Base-by-base conservation (phyloP, 35 echinoderm and acorn worm genomes). In the Lytechinus variegatus region DNA sequence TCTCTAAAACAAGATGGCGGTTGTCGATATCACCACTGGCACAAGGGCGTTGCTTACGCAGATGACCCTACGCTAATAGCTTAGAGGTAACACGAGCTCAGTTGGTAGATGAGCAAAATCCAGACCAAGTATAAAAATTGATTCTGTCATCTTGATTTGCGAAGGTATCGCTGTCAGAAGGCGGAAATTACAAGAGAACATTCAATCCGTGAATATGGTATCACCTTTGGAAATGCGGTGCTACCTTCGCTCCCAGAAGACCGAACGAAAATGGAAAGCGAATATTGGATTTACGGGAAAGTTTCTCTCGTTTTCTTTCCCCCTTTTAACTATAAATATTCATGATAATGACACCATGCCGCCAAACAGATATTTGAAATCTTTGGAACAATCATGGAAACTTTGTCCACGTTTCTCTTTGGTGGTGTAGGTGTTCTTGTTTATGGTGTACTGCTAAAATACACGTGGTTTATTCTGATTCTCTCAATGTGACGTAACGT, bases 41-140 rank as follows among this genome's bases (percentile, higher is more conserved):
- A 79, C 66, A 79, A 79, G 21, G 66, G 66, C 66, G 66, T 79
- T 79, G 66, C 61, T 71, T 71, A 71, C 61, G 61, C 61, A 71
- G 16, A 79, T 79, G 66, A 79, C 66, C 33, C 66, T 79, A 24
- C 66, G 19, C 8, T 8, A 16, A 79, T 79, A 79, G 66, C n/a
- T 79, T 19, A 79, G 66, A 19, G 19, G 66, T 79, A 79, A 79
- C 66, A 79, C 24, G 66, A 79, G 66, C 12, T 24, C 19, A 16
- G 66, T 79, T 79, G 19, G 61, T 79, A 79, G 66, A 79, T 79
- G 66, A 79, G 66, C 19, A 6, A 79, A 79, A 79, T 79, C 14
- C 66, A 24, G 66, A 79, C 66, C 66, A 79, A 79, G 16, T 79
- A 24, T 16, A 24, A 16, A 79, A 79, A 79, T 79, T 19, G 66